Evolutionary conservation across 2,797 vertebrate species (phyloP).

Genomic region (Hybognathus amarus): DNA sequence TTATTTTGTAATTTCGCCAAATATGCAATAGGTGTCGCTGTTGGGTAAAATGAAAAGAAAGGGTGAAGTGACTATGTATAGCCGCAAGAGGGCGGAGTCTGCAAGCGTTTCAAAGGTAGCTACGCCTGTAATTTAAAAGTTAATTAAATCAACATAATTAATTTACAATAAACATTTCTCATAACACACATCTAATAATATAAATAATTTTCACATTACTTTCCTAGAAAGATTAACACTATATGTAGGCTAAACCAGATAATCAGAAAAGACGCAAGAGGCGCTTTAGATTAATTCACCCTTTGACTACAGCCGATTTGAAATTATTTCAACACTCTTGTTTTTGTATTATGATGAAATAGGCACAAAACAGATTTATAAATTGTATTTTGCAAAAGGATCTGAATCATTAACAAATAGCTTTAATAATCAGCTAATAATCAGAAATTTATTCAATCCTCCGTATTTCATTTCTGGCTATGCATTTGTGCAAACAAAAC

Average conservation of each 20-base stretch:
- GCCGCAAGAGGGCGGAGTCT: constrained; percentile 2
- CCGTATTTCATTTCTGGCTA: constrained; percentile 1
- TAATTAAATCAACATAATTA: background rate
- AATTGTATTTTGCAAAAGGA: constrained; percentile 6
- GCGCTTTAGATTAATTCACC: constrained; percentile 8
- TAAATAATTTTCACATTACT: background rate
- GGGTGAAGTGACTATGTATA: background rate
- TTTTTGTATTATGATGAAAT: constrained; percentile 41
- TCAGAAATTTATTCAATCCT: constrained; percentile 41
- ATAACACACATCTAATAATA: background rate
- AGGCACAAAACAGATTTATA: constrained; percentile 14
- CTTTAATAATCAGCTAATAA: constrained; percentile 36
- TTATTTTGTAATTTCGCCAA: background rate
- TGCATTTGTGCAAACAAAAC: constrained; percentile 4
- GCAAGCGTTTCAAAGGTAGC: background rate
- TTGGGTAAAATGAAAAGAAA: background rate
- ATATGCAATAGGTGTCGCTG: constrained; percentile 14
- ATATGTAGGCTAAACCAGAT: background rate
- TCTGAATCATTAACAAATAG: constrained; percentile 31
- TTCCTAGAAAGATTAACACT: background rate
- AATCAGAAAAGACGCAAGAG: constrained; percentile 24
- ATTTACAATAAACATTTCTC: background rate
- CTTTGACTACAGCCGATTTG: background rate
- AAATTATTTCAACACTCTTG: constrained; percentile 28
- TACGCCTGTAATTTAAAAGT: background rate